phyloP scores from a whole-genome alignment of 1,140 invertebrate species.

The Ephestia elutella region DNA sequence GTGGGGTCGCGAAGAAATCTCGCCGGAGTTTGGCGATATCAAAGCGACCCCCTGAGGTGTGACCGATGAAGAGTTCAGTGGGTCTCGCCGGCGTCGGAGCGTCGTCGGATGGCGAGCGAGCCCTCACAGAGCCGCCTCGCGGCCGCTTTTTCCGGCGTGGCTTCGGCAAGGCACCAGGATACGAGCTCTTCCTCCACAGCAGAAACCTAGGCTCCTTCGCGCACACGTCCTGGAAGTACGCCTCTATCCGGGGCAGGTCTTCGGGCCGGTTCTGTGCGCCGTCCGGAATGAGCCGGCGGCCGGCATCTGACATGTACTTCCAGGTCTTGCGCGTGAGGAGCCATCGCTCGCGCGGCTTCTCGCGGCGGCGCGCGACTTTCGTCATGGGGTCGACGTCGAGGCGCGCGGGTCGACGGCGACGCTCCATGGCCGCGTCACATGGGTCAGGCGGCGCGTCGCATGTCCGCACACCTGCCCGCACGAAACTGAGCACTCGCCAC shows the following conservation, averaged over 20 bases:
- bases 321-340: conserved; percentile 90
- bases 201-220: conserved; percentile 84
- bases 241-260: conserved; percentile 85
- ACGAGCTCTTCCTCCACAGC: conserved; percentile 86
- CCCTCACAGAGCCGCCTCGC: conserved; percentile 80
- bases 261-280: conserved; percentile 80
- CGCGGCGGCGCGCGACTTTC: conserved; percentile 73
- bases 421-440: conserved; percentile 56
- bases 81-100: conserved; percentile 58
- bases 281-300: conserved; percentile 87
- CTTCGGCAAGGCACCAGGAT: conserved; percentile 80
- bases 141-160: conserved; percentile 72
- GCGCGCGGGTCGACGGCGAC: conserved; percentile 49
- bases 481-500: conserved; percentile 61
- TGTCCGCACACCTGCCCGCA: conserved; percentile 62
- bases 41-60: conserved; percentile 77
- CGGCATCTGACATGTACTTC: conserved; percentile 92
- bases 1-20: conserved; percentile 76
- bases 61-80: conserved; percentile 69
- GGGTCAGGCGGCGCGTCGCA: conserved; percentile 40
- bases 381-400: conserved; percentile 66
- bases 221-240: conserved; percentile 89
- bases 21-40: conserved; percentile 79
- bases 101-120: conserved; percentile 78
- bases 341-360: conserved; percentile 85